A percentile compares a stretch with the other conserved stretches of the same genome.
phyloP scores from a whole-genome alignment of 2,888 invertebrate genomes.

The Heteropelma amictum region DNA sequence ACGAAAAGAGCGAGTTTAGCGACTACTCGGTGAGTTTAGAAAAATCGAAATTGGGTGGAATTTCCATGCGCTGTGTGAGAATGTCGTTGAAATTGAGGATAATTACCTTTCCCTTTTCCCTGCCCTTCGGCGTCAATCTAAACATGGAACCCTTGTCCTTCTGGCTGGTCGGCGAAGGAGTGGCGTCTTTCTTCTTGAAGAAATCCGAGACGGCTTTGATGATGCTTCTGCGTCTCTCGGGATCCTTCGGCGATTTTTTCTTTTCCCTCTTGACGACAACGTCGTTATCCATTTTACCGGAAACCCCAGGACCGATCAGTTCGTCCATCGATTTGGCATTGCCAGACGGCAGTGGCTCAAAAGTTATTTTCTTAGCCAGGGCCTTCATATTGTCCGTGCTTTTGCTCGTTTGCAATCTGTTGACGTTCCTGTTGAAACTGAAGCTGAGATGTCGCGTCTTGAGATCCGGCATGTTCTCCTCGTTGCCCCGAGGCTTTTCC shows the following conservation, averaged over 20 bases:
- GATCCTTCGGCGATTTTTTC: slow-evolving; percentile 81
- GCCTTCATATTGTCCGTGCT: slow-evolving; percentile 75
- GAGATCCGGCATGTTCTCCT: slow-evolving; percentile 53
- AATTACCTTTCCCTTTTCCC: slow-evolving; percentile 83
- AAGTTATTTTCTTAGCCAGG: slow-evolving; percentile 64
- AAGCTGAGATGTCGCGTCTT: slow-evolving; percentile 67
- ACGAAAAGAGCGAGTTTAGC: too few relatives aligned
- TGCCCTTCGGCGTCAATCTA: slow-evolving; percentile 82
- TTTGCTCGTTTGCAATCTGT: slow-evolving; percentile 73
- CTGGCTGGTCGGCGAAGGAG: slow-evolving; percentile 72
- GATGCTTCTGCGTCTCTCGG: slow-evolving; percentile 88
- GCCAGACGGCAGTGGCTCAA: slow-evolving; percentile 60
- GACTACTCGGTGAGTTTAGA: too few relatives aligned
- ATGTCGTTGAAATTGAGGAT: too few relatives aligned
- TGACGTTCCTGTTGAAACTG: slow-evolving; percentile 57
- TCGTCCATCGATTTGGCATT: slow-evolving; percentile 75
- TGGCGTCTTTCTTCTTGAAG: slow-evolving; percentile 85
- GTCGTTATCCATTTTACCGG: slow-evolving; percentile 42
- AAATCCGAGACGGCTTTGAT: slow-evolving; percentile 91
- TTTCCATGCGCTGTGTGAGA: too few relatives aligned
- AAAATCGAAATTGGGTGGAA: too few relatives aligned
- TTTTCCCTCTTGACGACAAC: slow-evolving; percentile 74
- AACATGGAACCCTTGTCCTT: slow-evolving; percentile 81
- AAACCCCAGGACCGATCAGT: slow-evolving; percentile 59
- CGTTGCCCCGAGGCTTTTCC: slow-evolving; percentile 65